Percentiles rank a stretch among this genome's conserved stretches.
phyloP scores from a whole-genome alignment of 2,113 vertebrate genomes.

The Caloenas nicobarica region DNA sequence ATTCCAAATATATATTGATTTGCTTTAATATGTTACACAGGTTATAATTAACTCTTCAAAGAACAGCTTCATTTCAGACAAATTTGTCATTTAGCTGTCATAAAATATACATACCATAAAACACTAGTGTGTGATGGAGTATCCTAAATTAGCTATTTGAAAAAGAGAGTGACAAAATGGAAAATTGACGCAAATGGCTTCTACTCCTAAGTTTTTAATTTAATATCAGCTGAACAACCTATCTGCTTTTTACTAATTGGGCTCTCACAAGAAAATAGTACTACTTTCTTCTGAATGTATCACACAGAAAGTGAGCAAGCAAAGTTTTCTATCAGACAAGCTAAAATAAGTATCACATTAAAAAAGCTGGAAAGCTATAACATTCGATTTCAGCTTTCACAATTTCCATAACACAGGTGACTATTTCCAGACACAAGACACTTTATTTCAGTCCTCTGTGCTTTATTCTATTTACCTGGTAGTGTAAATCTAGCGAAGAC shows the following conservation, averaged over 20 bases:
- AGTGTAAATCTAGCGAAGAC: neutral
- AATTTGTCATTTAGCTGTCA: slow-evolving; percentile 60
- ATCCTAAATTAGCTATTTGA: slow-evolving; percentile 41
- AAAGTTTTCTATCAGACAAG: neutral
- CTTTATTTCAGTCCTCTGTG: neutral
- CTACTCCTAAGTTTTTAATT: slow-evolving; percentile 26
- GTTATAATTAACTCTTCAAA: slow-evolving; percentile 66
- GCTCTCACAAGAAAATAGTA: neutral
- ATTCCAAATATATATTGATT: slow-evolving; percentile 56
- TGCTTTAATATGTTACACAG: slow-evolving; percentile 37
- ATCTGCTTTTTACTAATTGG: neutral
- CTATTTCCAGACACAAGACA: neutral
- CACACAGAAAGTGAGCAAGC: neutral
- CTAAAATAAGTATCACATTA: neutral
- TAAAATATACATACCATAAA: slow-evolving; percentile 38
- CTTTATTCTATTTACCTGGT: neutral
- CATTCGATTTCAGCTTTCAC: slow-evolving; percentile 11
- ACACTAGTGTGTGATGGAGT: neutral
- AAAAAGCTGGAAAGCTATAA: neutral
- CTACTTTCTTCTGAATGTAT: neutral
- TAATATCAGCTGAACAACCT: neutral
- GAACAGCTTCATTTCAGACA: slow-evolving; percentile 38
- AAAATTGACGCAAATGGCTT: slow-evolving; percentile 26
- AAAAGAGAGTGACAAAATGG: slow-evolving; percentile 37
- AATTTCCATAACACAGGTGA: neutral